phyloP scores from a whole-genome alignment of 2,888 invertebrate genomes.

The Oscheius myriophilus region DNA sequence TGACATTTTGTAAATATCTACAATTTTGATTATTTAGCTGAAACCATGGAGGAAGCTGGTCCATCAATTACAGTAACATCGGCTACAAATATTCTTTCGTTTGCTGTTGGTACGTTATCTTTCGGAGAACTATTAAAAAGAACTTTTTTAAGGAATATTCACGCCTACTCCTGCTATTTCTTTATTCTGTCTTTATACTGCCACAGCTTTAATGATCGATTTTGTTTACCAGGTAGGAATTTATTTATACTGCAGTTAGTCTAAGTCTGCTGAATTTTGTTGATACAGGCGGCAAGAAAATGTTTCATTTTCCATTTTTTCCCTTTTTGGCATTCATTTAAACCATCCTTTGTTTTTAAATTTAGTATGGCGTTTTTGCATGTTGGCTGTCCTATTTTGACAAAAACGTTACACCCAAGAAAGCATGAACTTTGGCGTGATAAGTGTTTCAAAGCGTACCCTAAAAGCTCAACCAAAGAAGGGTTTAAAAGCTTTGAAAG shows the following conservation, averaged over 20 bases:
- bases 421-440: too few species aligned
- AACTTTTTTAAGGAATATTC: slow-evolving; percentile 31
- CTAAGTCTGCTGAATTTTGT: background rate
- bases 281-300: too few species aligned
- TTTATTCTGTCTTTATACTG: slow-evolving; percentile 58
- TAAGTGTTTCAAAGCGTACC: too few species aligned
- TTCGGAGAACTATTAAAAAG: background rate
- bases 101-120: slow-evolving; percentile 45
- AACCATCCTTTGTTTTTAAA: too few species aligned
- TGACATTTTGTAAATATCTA: background rate
- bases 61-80: slow-evolving; percentile 63
- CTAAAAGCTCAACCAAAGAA: too few species aligned
- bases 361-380: too few species aligned
- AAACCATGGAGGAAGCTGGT: slow-evolving; percentile 59
- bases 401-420: too few species aligned
- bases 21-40: slow-evolving; percentile 34
- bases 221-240: slow-evolving; percentile 55
- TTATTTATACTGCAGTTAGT: too few species aligned
- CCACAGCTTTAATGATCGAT: slow-evolving; percentile 54
- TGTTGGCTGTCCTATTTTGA: too few species aligned
- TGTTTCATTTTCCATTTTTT: too few species aligned
- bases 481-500: too few species aligned
- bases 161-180: slow-evolving; percentile 62
- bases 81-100: slow-evolving; percentile 59
- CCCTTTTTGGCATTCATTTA: too few species aligned